phyloP scores from a whole-genome alignment of 2,888 invertebrate species.

The Metacarcinus magister region DNA sequence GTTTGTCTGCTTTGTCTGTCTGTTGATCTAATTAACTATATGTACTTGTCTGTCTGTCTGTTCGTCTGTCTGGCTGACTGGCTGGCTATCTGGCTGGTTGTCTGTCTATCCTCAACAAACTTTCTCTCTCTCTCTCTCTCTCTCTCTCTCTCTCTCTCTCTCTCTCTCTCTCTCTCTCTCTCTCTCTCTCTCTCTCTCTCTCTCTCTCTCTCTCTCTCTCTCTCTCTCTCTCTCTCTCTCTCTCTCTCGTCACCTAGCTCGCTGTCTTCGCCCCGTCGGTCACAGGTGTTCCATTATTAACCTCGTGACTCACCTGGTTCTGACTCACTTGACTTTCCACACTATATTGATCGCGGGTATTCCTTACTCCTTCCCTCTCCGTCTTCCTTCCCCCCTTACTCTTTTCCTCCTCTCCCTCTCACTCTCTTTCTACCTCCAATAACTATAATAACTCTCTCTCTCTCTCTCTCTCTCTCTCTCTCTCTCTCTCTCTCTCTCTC shows the following conservation, averaged over 20 bases:
- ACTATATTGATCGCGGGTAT: constrained; percentile 17
- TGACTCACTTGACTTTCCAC: constrained; percentile 16
- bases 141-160: no score
- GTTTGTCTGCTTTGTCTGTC: no score
- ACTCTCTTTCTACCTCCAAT: background rate
- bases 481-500: background rate
- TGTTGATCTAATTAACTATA: no score
- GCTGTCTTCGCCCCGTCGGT: background rate
- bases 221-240: constrained; percentile 26
- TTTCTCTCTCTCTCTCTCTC: no score
- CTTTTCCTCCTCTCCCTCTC: background rate
- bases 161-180: background rate
- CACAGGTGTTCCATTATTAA: constrained; percentile 39
- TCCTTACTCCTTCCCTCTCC: background rate
- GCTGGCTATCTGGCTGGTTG: background rate
- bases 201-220: constrained; percentile 26
- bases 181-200: constrained; percentile 26
- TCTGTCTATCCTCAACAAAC: background rate
- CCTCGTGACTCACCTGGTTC: constrained; percentile 34
- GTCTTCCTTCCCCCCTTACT: background rate
- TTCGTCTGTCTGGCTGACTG: background rate
- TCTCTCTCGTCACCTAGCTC: background rate
- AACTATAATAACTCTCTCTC: background rate
- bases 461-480: background rate
- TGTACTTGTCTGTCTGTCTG: background rate